Conservation (phyloP, 2,113 vertebrate genomes). For the Trematocara variabile region DNA sequence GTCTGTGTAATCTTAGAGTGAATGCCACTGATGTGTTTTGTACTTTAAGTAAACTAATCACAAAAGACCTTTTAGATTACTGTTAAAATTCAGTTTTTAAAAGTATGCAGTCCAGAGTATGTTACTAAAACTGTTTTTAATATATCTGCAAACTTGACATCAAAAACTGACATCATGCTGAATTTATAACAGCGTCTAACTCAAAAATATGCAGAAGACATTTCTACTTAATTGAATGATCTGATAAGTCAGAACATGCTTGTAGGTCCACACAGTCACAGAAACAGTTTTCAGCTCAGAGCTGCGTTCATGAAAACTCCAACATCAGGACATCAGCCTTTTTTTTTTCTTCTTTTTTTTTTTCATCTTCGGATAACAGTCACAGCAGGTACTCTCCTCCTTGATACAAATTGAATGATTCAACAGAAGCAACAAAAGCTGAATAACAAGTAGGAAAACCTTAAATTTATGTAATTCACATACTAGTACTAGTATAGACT, state of each 20-base stretch:
- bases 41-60: background rate
- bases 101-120: background rate
- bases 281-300: background rate
- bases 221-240: background rate
- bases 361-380: background rate
- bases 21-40: background rate
- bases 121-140: background rate
- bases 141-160: background rate
- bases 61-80: background rate
- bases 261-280: background rate
- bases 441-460: background rate
- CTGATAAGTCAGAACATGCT: background rate
- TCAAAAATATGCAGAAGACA: background rate
- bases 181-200: background rate
- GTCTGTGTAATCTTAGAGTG: background rate
- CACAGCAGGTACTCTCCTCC: background rate
- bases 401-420: background rate
- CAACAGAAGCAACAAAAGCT: background rate
- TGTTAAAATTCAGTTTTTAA: background rate
- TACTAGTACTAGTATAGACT: background rate
- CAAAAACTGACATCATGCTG: background rate
- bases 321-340: background rate
- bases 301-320: background rate
- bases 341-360: accelerated
- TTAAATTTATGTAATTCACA: background rate